A percentile compares a stretch with the other conserved stretches of the same genome.
Conservation (phyloP, 2,113 vertebrate genomes). For the Channa maculata region DNA sequence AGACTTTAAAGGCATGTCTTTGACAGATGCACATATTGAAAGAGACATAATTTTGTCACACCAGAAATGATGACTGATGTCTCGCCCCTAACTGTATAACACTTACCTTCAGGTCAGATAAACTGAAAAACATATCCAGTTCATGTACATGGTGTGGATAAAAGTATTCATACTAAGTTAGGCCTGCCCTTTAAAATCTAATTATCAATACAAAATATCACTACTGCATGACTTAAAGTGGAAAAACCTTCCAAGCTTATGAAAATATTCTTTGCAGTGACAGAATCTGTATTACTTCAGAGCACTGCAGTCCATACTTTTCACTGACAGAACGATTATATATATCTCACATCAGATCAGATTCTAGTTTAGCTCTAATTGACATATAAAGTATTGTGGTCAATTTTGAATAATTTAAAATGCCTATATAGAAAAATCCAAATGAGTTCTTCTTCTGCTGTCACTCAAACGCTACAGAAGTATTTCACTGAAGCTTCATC, state of each 20-base stretch:
- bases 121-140: not conserved
- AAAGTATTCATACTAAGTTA: not conserved
- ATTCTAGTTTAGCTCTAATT: too few relatives aligned
- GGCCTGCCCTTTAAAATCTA: not conserved
- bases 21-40: conserved; percentile 7
- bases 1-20: conserved; percentile 4
- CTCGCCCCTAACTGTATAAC: conserved; percentile 3
- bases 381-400: too few relatives aligned
- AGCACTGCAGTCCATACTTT: not conserved
- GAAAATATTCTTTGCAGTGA: too few relatives aligned
- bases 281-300: too few relatives aligned
- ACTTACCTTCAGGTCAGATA: conserved; percentile 8
- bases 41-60: conserved; percentile 11
- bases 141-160: not conserved
- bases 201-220: not conserved
- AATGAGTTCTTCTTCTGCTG: too few relatives aligned
- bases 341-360: too few relatives aligned
- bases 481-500: too few relatives aligned
- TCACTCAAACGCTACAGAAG: too few relatives aligned
- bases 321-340: not conserved
- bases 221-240: too few relatives aligned
- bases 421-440: too few relatives aligned
- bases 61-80: conserved; percentile 19
- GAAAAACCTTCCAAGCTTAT: too few relatives aligned
- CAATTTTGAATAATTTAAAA: too few relatives aligned